These are phyloP conservation scores for Agrochola circellaris DNA, from an alignment of 2,888 invertebrate genomes.

Conservation along the genomic window DNA sequence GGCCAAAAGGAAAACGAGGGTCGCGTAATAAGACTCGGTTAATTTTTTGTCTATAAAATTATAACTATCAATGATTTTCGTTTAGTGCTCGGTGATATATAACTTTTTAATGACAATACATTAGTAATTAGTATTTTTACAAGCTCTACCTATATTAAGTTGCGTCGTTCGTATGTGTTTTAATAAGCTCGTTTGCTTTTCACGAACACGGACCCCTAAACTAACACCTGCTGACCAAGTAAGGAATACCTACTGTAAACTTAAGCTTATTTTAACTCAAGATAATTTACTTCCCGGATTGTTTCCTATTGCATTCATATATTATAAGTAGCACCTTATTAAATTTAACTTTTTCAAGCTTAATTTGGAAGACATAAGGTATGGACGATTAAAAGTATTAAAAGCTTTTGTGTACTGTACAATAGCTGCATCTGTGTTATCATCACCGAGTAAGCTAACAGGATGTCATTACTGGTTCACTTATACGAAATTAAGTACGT, in stretches of 20 bases:
- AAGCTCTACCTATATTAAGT: neutral
- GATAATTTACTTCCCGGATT: conserved; percentile 17
- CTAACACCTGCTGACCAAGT: conserved; percentile 28
- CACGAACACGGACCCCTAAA: neutral
- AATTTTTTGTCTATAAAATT: neutral
- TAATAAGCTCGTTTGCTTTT: neutral
- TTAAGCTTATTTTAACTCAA: neutral
- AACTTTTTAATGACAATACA: neutral
- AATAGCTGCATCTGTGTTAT: neutral
- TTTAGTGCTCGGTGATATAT: neutral
- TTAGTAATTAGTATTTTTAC: too few species aligned
- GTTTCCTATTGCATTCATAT: neutral
- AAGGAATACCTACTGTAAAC: conserved; percentile 10
- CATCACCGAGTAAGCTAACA: neutral
- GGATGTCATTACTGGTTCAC: too few species aligned
- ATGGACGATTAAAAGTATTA: neutral
- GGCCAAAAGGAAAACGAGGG: neutral
- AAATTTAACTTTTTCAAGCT: conserved; percentile 6
- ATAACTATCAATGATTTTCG: neutral
- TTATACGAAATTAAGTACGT: neutral
- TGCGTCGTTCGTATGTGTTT: neutral
- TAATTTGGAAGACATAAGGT: conserved; percentile 5
- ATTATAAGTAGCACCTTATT: conserved; percentile 9
- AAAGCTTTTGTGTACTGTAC: neutral
- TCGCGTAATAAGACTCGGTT: neutral